Evolutionary conservation across 2,113 vertebrate genomes (phyloP).

Genomic region (Anhinga rufa): DNA sequence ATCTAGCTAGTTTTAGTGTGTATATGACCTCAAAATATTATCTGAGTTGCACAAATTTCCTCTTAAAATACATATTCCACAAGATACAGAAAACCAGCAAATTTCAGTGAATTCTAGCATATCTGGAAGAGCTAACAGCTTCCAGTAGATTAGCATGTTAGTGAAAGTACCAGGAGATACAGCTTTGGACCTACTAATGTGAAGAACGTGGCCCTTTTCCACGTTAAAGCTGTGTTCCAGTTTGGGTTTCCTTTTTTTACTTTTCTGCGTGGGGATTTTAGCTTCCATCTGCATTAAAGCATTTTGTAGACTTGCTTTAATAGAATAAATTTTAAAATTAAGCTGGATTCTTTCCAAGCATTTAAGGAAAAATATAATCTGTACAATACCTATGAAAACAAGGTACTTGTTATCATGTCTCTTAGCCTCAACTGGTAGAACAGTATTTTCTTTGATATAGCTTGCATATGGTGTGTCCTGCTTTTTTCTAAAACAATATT

Average conservation of each 20-base stretch:
- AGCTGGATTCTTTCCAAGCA: not conserved
- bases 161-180: slow-evolving; percentile 74
- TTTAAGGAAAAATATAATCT: not conserved
- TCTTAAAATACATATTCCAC: not conserved
- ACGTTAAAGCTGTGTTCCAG: not conserved
- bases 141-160: slow-evolving; percentile 79
- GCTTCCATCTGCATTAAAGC: not conserved
- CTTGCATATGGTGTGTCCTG: not conserved
- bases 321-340: not conserved
- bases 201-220: not conserved
- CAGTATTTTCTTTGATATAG: not conserved
- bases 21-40: not conserved
- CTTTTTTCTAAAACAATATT: not conserved
- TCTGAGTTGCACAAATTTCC: not conserved
- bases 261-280: not conserved
- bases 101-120: not conserved
- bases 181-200: not conserved
- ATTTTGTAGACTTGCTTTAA: not conserved
- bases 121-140: slow-evolving; percentile 64
- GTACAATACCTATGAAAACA: not conserved
- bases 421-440: not conserved
- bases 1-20: not conserved
- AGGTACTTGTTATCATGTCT: not conserved
- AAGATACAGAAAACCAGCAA: not conserved
- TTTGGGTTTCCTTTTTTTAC: not conserved